Percentiles rank a stretch among this genome's conserved stretches.
phyloP scores from a whole-genome alignment of 2,888 invertebrate species.

The Halocaridina rubra region DNA sequence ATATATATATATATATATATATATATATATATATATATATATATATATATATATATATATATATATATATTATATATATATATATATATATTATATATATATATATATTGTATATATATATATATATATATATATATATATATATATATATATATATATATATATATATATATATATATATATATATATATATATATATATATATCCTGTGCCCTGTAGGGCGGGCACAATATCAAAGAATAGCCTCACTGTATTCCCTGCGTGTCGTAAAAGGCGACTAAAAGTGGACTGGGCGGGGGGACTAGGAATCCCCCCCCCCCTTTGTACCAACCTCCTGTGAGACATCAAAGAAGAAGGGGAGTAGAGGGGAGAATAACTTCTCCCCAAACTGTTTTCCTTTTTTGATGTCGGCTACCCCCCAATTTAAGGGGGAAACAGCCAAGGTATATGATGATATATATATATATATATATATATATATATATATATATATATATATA shows the following conservation, averaged over 20 bases:
- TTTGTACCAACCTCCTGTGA: no score
- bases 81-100: background rate
- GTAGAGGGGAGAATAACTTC: no score
- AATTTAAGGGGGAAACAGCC: no score
- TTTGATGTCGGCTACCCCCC: no score
- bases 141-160: background rate
- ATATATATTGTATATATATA: background rate
- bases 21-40: background rate
- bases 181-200: background rate
- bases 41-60: background rate
- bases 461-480: constrained; percentile 15
- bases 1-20: constrained; percentile 29
- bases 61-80: background rate
- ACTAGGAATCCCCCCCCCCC: no score
- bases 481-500: constrained; percentile 34
- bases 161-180: background rate
- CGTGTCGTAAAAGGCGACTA: no score
- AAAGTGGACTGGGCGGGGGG: no score
- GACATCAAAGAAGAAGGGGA: no score
- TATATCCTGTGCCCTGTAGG: background rate
- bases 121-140: background rate
- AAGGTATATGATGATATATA: no score
- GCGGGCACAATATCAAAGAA: no score
- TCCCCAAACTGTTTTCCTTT: no score
- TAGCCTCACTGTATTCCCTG: no score